Evolutionary conservation across 2,797 vertebrate species (phyloP), one percentile per base, ranked within the genome.

Genomic region (Florisuga fusca): DNA sequence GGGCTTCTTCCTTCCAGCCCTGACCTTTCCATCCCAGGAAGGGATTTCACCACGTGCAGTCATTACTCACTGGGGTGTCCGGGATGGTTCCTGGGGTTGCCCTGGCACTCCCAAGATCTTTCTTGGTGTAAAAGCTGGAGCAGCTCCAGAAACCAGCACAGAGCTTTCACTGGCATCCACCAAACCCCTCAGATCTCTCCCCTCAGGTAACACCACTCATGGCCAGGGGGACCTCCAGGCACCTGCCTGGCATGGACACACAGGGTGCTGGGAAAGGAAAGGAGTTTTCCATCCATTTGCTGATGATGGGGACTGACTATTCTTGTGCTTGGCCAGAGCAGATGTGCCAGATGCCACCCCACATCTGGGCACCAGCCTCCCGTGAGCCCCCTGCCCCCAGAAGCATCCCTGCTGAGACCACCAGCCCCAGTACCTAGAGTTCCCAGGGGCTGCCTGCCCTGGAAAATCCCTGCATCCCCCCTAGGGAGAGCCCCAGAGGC

Each of bases 181-280:
- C 68, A 81, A 23, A 7, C 4, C 8, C 10, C 31, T 5, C 26
- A 41, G 10, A 19, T 5, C 26, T 1, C 31, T 41, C 38, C 7
- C 10, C 29, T 16, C 13, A 38, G 14, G n/a, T 58, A 48, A 15
- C 9, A 33, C 25, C 17, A 29, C 25, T 17, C 6, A 0, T 2
- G 15, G 31, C 36, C 20, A 5, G 41, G 14, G 14, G 41, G 43
- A 48, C 61, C 55, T 10, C 0, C 1, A 6, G 43, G 29, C 31
- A 31, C 12, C 64, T 0, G 2, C 21, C 62, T 45, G 50, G 27
- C 5, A 1, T 4, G 2, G 23, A 1, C 62, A 29, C 0, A 0
- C 0, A 0, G 41, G 27, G 21, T 41, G 38, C 63, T 73, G 67
- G 55, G 55, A 51, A 59, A 68, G 45, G 34, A 74, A 85, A 58